A percentile compares a stretch with the other conserved stretches of the same genome.
Evolutionary conservation across 2,888 invertebrate genomes (phyloP).

Genomic region (Caenorhabditis virilis): DNA sequence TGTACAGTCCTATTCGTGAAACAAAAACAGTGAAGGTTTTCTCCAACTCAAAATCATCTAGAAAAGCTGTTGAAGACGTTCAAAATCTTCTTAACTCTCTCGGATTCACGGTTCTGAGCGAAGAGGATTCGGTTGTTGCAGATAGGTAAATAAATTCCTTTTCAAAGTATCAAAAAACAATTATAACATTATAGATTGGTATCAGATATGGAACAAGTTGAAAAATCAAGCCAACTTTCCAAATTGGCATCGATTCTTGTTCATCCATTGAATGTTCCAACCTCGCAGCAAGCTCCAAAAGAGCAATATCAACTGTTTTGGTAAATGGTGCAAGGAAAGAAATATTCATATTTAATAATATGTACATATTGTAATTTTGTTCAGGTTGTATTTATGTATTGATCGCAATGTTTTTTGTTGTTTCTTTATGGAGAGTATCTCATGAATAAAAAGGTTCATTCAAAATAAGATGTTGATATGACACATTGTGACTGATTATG

Average conservation of each 20-base stretch:
- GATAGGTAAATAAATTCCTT: no score
- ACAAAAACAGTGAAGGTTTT: slow-evolving; percentile 39
- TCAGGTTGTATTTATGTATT: no score
- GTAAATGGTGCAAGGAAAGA: slow-evolving; percentile 14
- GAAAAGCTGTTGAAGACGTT: slow-evolving; percentile 23
- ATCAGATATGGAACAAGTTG: slow-evolving; percentile 32
- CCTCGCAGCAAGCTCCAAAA: slow-evolving; percentile 7
- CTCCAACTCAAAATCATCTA: slow-evolving; percentile 19
- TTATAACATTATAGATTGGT: no score
- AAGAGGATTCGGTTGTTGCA: slow-evolving; percentile 35
- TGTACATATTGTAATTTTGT: no score
- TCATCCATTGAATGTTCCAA: slow-evolving; percentile 16
- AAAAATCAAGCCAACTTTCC: slow-evolving; percentile 27
- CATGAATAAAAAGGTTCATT: no score
- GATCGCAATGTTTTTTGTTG: no score
- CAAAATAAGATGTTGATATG: no score
- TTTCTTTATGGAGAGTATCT: no score
- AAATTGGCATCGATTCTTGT: slow-evolving; percentile 31
- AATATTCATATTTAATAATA: no score
- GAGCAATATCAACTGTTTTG: slow-evolving; percentile 32
- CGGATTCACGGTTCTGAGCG: slow-evolving; percentile 35
- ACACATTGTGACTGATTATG: no score
- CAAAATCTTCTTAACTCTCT: slow-evolving; percentile 22
- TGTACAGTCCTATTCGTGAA: slow-evolving; percentile 36
- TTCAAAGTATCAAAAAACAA: no score